Base-by-base conservation (phyloP, 1,140 invertebrate genomes). In the Pogonus chalceus region DNA sequence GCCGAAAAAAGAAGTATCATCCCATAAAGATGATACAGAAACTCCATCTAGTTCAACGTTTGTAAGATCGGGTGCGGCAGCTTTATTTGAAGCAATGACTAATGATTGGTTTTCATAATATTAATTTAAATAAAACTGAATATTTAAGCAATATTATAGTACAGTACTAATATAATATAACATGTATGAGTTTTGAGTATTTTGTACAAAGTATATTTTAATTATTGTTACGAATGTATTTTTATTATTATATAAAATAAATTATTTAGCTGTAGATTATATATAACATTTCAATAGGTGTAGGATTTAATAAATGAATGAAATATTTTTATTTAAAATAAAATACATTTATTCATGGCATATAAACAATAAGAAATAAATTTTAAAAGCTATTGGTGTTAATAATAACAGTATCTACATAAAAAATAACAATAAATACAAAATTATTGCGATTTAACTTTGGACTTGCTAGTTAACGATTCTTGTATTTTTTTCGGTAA, bases 31-130 rank as follows among this genome's bases (percentile, higher is more conserved):
- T 20, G 12, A 46, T 23, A 21, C 21, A 23, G 31, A 46, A 23
- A 23, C 20, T 31, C 20, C 20, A 24, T 23, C 20, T 20, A 22
- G 37, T 4, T 35, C 58, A 35, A 65, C 56, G 39, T 70, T 70
- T 0, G 78, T 82, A 12, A 76, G 82, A 55, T 84, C 82, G 24
- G 78, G 83, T 31, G 85, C 85, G 2, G 82, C 84, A 0, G 83
- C 85, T 0, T 82, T 88, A 68, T 87, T 88, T 63, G 85, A 83
- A 23, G 82, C 80, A 1, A 84, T 88, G 79, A 83, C 85, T 2
- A 83, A 81, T 14, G 85, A 87, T 65, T 87, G 85, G 85, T 88
- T 88, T 54, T 69, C 65, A 59, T 68, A 69, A 59, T 31, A 7
- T 7, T 31, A 7, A 31, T 7, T 14, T 7, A 31, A 31, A 31